phyloP scores from a whole-genome alignment of 2,888 invertebrate species.

The Archips crataeganus region DNA sequence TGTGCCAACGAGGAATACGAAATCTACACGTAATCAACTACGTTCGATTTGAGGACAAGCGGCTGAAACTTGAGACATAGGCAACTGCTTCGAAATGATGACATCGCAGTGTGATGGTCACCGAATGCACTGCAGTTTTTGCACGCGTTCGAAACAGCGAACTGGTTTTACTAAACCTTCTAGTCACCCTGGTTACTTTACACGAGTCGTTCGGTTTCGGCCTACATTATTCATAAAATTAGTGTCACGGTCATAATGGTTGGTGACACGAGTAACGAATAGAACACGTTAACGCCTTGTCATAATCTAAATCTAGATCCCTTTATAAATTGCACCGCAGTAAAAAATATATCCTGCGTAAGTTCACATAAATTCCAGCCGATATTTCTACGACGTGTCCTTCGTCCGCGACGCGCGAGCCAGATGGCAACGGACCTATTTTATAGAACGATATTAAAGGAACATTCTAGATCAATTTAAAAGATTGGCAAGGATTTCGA shows the following conservation, averaged over 20 bases:
- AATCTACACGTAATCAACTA: slow-evolving; percentile 11
- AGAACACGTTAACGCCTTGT: slow-evolving; percentile 6
- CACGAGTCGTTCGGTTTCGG: slow-evolving; percentile 16
- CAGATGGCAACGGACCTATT: slow-evolving; percentile 13
- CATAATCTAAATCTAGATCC: slow-evolving; percentile 22
- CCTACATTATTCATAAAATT: slow-evolving; percentile 31
- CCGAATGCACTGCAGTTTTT: slow-evolving; percentile 2
- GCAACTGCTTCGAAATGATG: slow-evolving; percentile 17
- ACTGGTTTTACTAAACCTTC: slow-evolving; percentile 9
- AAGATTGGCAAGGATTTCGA: slow-evolving; percentile 2
- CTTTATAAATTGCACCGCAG: neutral
- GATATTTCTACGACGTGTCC: slow-evolving; percentile 5
- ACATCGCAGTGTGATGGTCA: slow-evolving; percentile 1
- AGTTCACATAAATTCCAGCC: neutral
- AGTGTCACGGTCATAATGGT: slow-evolving; percentile 33
- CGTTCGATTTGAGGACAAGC: slow-evolving; percentile 24
- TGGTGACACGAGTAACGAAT: slow-evolving; percentile 1
- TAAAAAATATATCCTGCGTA: neutral
- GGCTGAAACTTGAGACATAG: slow-evolving; percentile 17
- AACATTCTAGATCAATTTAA: slow-evolving; percentile 12
- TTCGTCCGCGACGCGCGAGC: slow-evolving; percentile 12
- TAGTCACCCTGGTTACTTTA: neutral
- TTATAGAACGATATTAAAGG: slow-evolving; percentile 17
- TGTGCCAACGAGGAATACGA: slow-evolving; percentile 29
- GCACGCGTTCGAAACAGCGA: slow-evolving; percentile 11